Conservation (phyloP, 2,888 invertebrate species). For the Tipula helvola region DNA sequence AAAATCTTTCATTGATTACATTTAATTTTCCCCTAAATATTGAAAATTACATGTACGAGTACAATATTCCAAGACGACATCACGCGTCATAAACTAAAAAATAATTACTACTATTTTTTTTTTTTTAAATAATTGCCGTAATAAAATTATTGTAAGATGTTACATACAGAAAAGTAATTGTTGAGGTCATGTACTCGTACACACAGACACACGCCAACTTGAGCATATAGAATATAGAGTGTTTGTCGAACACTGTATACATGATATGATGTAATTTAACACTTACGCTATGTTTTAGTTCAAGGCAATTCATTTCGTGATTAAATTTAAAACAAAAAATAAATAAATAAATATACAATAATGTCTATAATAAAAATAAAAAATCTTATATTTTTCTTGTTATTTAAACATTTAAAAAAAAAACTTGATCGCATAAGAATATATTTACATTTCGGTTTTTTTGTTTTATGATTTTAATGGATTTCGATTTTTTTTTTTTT, state of each 20-base stretch:
- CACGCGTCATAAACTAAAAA: background rate
- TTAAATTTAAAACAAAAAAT: background rate
- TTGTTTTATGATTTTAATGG: background rate
- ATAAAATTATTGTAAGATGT: background rate
- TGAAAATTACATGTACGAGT: background rate
- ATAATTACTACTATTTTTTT: background rate
- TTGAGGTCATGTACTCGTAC: background rate
- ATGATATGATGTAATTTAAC: background rate
- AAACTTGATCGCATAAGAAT: background rate
- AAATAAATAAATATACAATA: background rate
- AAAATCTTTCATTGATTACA: too few species aligned
- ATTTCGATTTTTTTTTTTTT: background rate
- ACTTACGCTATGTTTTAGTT: constrained; percentile 4
- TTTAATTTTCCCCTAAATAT: too few species aligned
- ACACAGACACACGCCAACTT: background rate
- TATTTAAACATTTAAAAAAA: background rate
- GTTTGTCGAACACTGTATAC: background rate
- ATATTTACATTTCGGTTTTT: background rate
- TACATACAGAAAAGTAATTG: background rate
- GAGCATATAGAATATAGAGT: background rate
- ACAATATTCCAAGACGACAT: background rate
- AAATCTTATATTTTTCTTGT: background rate
- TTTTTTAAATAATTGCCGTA: background rate
- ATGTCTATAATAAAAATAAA: background rate
- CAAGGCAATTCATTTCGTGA: constrained; percentile 4